Conservation (phyloP, 2,888 invertebrate genomes). For the Podotricha telesiphe region DNA sequence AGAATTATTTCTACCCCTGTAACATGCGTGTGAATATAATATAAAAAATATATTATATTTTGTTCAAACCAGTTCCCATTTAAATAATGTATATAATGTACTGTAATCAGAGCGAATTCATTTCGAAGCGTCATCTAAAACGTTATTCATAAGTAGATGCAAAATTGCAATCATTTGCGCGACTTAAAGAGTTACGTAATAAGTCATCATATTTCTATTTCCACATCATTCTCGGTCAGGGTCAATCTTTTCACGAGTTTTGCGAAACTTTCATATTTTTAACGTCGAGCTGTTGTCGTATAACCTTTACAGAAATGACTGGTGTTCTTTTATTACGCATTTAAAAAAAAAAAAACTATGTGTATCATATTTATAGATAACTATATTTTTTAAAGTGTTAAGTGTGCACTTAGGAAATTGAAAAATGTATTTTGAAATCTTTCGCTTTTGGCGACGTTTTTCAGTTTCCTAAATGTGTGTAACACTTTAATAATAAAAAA, state of each 20-base stretch:
- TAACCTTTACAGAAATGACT: slow-evolving; percentile 22
- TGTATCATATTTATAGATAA: no score
- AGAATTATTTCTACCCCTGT: no score
- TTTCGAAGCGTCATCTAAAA: slow-evolving; percentile 11
- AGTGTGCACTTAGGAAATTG: no score
- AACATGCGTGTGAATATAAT: no score
- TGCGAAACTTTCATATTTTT: slow-evolving; percentile 33
- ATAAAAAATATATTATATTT: no score
- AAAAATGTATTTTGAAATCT: no score
- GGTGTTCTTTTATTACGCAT: slow-evolving; percentile 16
- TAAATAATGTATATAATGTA: not conserved
- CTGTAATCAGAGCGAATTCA: not conserved
- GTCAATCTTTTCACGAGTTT: slow-evolving; percentile 39
- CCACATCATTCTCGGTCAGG: slow-evolving; percentile 40
- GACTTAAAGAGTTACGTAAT: slow-evolving; percentile 39
- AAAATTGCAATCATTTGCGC: slow-evolving; percentile 21
- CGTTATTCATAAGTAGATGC: slow-evolving; percentile 8
- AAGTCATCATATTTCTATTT: slow-evolving; percentile 42
- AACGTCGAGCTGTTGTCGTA: slow-evolving; percentile 17
- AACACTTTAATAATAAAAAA: no score
- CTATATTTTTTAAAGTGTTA: no score
- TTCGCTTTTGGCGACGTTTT: no score
- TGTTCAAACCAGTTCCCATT: no score
- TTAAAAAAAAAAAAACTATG: not conserved
- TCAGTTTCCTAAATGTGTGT: no score